Evolutionary conservation across 2,888 invertebrate species (phyloP).

Genomic region (Macrostomum cliftonense): DNA sequence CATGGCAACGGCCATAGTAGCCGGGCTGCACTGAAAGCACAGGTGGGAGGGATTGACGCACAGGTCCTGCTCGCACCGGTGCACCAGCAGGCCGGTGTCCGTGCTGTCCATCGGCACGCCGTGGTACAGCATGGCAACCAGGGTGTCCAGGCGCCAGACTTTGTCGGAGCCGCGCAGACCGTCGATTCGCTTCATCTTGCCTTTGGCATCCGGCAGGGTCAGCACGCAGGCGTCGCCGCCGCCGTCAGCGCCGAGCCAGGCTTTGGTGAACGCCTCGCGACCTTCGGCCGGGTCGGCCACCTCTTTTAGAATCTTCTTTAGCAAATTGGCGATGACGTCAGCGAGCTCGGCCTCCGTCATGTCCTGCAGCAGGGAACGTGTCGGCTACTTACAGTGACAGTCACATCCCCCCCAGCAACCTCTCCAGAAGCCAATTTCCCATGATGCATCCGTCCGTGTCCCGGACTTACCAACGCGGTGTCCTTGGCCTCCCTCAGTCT

Average conservation of each 20-base stretch:
- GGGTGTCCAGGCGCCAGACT: conserved; percentile 11
- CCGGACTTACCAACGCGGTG: too few species aligned
- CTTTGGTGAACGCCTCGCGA: conserved; percentile 9
- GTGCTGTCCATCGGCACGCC: conserved; percentile 10
- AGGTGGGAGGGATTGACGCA: conserved; percentile 10
- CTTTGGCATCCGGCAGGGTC: conserved; percentile 10
- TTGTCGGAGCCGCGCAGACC: conserved; percentile 12
- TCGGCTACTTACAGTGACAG: too few species aligned
- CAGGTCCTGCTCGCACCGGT: conserved; percentile 10
- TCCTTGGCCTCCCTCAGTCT: too few species aligned
- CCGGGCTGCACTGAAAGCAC: conserved; percentile 10
- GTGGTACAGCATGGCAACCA: conserved; percentile 11
- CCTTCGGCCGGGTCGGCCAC: conserved; percentile 4
- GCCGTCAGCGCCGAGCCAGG: conserved; percentile 5
- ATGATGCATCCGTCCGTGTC: too few species aligned
- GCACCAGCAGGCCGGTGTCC: conserved; percentile 10
- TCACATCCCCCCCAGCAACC: too few species aligned
- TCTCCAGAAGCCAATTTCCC: too few species aligned
- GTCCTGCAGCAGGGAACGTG: conserved; percentile 6
- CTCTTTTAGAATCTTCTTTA: conserved; percentile 11
- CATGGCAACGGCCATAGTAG: conserved; percentile 8
- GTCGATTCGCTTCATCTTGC: conserved; percentile 11
- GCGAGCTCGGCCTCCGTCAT: conserved; percentile 7
- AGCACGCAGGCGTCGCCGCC: conserved; percentile 7
- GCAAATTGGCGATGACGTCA: conserved; percentile 8